A percentile compares a stretch with the other conserved stretches of the same genome.
Evolutionary conservation across 2,888 invertebrate species (phyloP).

Genomic region (Bugulina stolonifera): DNA sequence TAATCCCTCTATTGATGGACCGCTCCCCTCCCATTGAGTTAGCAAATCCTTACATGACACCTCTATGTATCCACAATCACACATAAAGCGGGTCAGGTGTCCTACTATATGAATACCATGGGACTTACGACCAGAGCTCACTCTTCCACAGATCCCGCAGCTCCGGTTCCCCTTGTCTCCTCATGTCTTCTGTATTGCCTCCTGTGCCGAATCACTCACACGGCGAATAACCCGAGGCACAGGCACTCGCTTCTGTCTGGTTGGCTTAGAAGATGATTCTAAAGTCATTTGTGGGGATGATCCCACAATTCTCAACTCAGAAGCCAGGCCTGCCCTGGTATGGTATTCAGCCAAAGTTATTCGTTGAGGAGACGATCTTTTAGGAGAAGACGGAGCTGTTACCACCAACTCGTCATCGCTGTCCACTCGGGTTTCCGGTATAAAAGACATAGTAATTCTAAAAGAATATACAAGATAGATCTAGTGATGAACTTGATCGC

Average conservation of each 20-base stretch:
- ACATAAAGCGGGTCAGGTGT: background rate
- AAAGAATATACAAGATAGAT: background rate
- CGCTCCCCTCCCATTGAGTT: background rate
- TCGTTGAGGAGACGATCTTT: background rate
- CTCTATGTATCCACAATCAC: background rate
- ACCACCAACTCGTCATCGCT: slow-evolving; percentile 18
- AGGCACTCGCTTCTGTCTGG: background rate
- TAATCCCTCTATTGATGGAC: background rate
- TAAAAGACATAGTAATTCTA: background rate
- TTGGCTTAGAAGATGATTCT: background rate
- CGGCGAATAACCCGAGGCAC: background rate
- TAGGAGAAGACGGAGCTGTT: background rate
- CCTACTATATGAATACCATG: background rate
- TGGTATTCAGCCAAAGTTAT: no score
- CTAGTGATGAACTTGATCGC: slow-evolving; percentile 5
- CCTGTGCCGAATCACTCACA: background rate
- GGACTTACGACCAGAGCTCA: background rate
- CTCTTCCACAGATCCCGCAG: background rate
- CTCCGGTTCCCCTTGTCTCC: background rate
- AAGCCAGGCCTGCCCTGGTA: background rate
- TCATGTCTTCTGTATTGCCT: background rate
- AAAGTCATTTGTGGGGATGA: background rate
- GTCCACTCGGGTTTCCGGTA: background rate
- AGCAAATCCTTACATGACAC: background rate
- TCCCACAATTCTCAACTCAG: background rate